Conservation (phyloP, 2,888 invertebrate species). For the Stenurella melanura region DNA sequence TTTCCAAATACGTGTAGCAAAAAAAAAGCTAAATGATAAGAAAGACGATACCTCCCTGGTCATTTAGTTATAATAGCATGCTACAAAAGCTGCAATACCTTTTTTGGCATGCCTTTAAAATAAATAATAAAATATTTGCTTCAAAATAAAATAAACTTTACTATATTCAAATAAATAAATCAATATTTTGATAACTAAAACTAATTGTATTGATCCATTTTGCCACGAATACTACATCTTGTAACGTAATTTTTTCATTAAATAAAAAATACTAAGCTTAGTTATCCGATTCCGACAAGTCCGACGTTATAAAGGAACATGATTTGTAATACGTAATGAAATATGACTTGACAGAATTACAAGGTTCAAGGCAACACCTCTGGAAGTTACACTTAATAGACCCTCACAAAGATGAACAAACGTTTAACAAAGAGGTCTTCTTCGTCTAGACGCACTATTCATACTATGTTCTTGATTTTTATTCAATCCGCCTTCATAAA, state of each 20-base stretch:
- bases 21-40: too few relatives aligned
- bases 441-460: conserved; percentile 34
- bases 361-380: conserved; percentile 36
- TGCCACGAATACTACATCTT: neutral
- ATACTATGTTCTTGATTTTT: conserved; percentile 30
- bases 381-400: conserved; percentile 16
- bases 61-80: too few relatives aligned
- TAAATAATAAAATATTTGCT: too few relatives aligned
- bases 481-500: conserved; percentile 27
- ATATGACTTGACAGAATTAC: conserved; percentile 27
- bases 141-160: too few relatives aligned
- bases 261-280: neutral
- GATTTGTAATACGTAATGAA: conserved; percentile 12
- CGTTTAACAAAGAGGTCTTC: conserved; percentile 32
- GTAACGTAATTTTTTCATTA: neutral
- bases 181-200: too few relatives aligned
- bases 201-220: neutral
- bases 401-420: conserved; percentile 16
- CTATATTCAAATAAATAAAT: too few relatives aligned
- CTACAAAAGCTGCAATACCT: too few relatives aligned
- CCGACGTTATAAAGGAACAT: conserved; percentile 2
- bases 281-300: neutral
- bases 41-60: too few relatives aligned
- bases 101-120: too few relatives aligned
- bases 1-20: too few relatives aligned